A percentile compares a stretch with the other conserved stretches of the same genome.
These are phyloP conservation scores for Cyprinodon diabolis DNA, from an alignment of 2,797 vertebrate genomes.

Conservation along the genomic window DNA sequence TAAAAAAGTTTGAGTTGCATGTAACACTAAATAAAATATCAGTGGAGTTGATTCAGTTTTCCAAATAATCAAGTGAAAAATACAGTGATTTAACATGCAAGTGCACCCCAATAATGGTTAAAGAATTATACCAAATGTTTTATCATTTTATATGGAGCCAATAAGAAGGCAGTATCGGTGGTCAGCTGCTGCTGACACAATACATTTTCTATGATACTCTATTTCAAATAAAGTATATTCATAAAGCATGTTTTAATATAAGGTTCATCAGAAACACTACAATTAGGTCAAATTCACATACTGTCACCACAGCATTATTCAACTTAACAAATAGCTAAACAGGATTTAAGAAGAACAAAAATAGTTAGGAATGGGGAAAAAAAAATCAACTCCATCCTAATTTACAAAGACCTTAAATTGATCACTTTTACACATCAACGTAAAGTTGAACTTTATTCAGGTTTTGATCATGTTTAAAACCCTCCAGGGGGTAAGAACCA, in stretches of 20 bases:
- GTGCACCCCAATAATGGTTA: neutral
- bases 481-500: slow-evolving; percentile 11
- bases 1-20: neutral
- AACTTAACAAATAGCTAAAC: slow-evolving; percentile 3
- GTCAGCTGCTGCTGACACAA: neutral
- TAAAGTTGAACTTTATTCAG: slow-evolving; percentile 18
- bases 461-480: slow-evolving; percentile 29
- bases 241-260: neutral
- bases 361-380: slow-evolving; percentile 1
- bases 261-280: neutral
- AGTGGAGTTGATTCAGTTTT: neutral
- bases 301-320: neutral
- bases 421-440: slow-evolving; percentile 1
- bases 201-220: slow-evolving; percentile 15
- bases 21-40: neutral
- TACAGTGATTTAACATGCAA: neutral
- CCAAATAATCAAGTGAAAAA: neutral
- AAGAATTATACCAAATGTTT: neutral
- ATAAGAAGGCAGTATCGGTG: slow-evolving; percentile 23
- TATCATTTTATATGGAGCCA: neutral
- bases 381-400: neutral
- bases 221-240: slow-evolving; percentile 15
- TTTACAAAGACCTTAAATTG: slow-evolving; percentile 14
- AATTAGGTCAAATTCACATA: slow-evolving; percentile 8
- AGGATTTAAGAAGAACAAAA: neutral